Evolutionary conservation across 2,797 vertebrate genomes (phyloP).

Genomic region (Eleutherodactylus coqui): DNA sequence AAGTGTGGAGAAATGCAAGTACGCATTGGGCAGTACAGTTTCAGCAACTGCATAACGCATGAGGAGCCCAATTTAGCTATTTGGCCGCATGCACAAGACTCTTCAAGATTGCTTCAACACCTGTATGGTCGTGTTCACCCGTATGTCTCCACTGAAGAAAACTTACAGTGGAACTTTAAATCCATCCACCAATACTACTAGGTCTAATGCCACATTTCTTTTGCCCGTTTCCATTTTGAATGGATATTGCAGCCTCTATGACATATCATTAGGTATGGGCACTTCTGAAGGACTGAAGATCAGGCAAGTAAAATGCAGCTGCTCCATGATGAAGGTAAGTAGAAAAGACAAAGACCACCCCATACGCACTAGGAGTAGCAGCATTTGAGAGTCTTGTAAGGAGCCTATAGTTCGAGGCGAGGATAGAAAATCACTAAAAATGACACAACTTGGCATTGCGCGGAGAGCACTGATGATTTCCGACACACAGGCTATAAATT

Average conservation of each 20-base stretch:
- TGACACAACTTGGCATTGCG: conserved; percentile 36
- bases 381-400: background rate
- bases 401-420: conserved; percentile 40
- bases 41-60: no score
- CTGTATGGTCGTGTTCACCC: no score
- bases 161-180: no score
- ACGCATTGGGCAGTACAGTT: no score
- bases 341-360: background rate
- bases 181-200: no score
- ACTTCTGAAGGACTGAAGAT: background rate
- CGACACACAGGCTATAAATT: conserved; percentile 46
- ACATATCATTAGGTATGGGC: background rate
- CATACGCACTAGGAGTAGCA: background rate
- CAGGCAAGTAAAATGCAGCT: background rate
- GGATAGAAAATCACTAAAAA: conserved; percentile 10
- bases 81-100: no score
- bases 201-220: no score
- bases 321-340: background rate
- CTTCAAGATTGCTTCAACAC: no score
- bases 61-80: no score
- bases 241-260: background rate
- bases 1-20: no score
- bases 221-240: no score
- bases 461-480: conserved; percentile 24
- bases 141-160: no score